Evolutionary conservation across 2,797 vertebrate genomes (phyloP), one percentile per base, ranked within the genome.

Genomic region (Hyperoplus lanceolatus): DNA sequence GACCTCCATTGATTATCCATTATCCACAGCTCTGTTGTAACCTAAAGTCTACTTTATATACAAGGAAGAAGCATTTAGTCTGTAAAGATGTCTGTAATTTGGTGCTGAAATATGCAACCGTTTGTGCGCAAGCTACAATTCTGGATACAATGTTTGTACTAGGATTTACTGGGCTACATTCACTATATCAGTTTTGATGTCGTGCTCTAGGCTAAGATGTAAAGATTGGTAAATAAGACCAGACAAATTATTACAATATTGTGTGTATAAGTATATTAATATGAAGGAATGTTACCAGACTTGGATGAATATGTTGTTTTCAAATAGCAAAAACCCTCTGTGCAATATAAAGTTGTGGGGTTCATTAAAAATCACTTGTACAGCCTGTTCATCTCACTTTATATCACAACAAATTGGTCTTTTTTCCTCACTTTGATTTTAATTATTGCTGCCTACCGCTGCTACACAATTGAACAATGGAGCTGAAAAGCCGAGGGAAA

Each of bases 321-420:
- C 29, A 10, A 75, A 70, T 14, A 15, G 16, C 10, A 11, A 54
- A n/a, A 56, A 18, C 36, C 1, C 1, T 43, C 9, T 13, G 29
- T 51, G 42, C 18, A n/a, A 43, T 14, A 41, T 18, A 46, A 68
- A 71, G 18, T 38, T 53, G 36, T 58, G 46, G 45, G n/a, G 11
- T 81, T 72, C n/a, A 76, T 74, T 70, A 54, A 70, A 76, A 73
- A 76, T 81, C 39, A 21, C 9, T 38, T 38, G 16, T 56, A 15
- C 7, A 58, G 61, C 49, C 57, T 46, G 77, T 58, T 74, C 9
- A 8, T 69, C 39, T 46, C 48, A 87, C 53, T 58, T 70, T 13
- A 48, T 12, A 42, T 53, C 53, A 57, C 53, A 18, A 60, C 75
- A 83, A 55, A 77, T 81, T 61, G 54, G 5, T 82, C 73, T 79